phyloP scores from a whole-genome alignment of 2,113 vertebrate genomes.

The Todiramphus saurophagus region DNA sequence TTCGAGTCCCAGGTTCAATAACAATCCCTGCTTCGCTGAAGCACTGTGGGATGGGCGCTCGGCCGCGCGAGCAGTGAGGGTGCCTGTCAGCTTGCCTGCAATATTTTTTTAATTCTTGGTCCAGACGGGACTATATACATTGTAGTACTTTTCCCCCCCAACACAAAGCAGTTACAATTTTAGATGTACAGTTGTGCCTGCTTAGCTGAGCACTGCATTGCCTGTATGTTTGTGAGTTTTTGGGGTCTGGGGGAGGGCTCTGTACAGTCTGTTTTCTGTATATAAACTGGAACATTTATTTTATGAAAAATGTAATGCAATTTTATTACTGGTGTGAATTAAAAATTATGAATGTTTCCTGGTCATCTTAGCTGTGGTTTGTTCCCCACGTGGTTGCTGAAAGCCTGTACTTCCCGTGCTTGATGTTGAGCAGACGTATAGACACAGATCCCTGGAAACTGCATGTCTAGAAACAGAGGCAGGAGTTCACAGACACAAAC shows the following conservation, averaged over 20 bases:
- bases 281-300: constrained; percentile 99
- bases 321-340: constrained; percentile 99
- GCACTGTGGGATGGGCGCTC: constrained; percentile 79
- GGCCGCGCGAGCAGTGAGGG: constrained; percentile 79
- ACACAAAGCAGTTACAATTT: constrained; percentile 93
- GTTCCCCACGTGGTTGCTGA: not conserved
- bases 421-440: not conserved
- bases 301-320: constrained; percentile 99
- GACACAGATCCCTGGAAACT: not conserved
- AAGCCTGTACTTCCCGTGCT: not conserved
- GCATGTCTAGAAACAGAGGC: not conserved
- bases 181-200: constrained; percentile 94
- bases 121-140: constrained; percentile 87
- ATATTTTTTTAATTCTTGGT: constrained; percentile 90
- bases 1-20: constrained; percentile 99
- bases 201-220: constrained; percentile 94
- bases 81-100: constrained; percentile 89
- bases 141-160: constrained; percentile 83
- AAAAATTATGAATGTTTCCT: constrained; percentile 90
- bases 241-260: constrained; percentile 88
- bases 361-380: constrained; percentile 65
- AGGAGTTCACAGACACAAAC: not conserved
- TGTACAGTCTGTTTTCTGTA: constrained; percentile 99
- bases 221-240: constrained; percentile 94
- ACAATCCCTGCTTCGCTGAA: constrained; percentile 68